Percentiles rank a stretch among this genome's conserved stretches.
These are phyloP conservation scores for Synanthedon andrenaeformis DNA, from an alignment of 2,888 invertebrate species.

Conservation along the genomic window DNA sequence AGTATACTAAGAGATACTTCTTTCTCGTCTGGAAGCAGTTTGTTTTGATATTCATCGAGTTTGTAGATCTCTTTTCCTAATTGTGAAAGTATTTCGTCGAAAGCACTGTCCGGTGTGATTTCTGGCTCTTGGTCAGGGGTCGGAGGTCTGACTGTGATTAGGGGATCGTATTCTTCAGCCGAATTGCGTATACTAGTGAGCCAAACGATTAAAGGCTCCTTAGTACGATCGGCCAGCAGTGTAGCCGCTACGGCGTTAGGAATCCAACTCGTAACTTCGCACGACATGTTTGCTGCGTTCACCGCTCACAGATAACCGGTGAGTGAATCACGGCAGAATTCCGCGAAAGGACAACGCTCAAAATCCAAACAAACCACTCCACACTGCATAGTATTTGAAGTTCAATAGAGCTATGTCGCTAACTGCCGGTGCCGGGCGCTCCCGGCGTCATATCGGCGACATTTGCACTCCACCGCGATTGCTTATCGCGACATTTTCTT, in stretches of 20 bases:
- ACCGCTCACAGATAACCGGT: constrained; percentile 55
- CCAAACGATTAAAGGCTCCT: constrained; percentile 56
- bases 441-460: constrained; percentile 31
- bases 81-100: constrained; percentile 60
- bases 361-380: constrained; percentile 9
- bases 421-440: constrained; percentile 15
- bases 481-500: constrained; percentile 50
- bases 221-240: constrained; percentile 44
- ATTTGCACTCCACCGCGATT: constrained; percentile 61
- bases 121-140: constrained; percentile 22
- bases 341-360: constrained; percentile 40
- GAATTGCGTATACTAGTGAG: constrained; percentile 42
- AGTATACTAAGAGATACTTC: constrained; percentile 55
- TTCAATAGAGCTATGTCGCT: constrained; percentile 4
- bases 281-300: constrained; percentile 33
- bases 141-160: constrained; percentile 32
- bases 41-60: constrained; percentile 54
- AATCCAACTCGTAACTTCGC: constrained; percentile 63
- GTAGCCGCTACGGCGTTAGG: constrained; percentile 60
- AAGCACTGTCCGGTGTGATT: constrained; percentile 42
- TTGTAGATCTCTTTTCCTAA: constrained; percentile 62
- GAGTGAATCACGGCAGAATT: constrained; percentile 58
- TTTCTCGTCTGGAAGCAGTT: constrained; percentile 34
- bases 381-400: constrained; percentile 11
- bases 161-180: constrained; percentile 59